Percentiles rank a stretch among this genome's conserved stretches.
Conservation (phyloP, 1,140 invertebrate species). For the Vanessa atalanta region DNA sequence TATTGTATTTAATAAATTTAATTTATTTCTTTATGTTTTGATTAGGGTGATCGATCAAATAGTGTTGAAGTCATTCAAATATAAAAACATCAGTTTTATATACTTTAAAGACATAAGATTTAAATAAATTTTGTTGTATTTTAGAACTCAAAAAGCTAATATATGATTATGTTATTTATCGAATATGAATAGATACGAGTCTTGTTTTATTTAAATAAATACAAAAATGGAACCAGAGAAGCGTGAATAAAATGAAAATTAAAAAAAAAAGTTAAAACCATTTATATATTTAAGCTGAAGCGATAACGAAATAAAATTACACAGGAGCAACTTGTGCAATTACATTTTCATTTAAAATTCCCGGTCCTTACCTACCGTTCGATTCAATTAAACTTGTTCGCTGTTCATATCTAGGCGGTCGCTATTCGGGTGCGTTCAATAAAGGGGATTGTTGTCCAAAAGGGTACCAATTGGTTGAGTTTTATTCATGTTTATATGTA, state of each 20-base stretch:
- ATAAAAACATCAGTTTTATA: too few relatives aligned
- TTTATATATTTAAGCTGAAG: conserved; percentile 32
- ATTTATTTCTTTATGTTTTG: too few relatives aligned
- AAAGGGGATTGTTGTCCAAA: conserved; percentile 54
- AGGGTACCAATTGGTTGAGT: conserved; percentile 71
- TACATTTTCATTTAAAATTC: conserved; percentile 66
- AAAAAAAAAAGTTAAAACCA: conserved; percentile 14
- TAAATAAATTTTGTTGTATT: too few relatives aligned
- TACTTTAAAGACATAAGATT: too few relatives aligned
- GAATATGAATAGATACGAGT: too few relatives aligned
- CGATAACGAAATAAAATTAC: conserved; percentile 41
- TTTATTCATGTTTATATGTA: conserved; percentile 70
- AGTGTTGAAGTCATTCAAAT: too few relatives aligned
- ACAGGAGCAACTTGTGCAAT: conserved; percentile 46
- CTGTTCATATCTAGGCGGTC: conserved; percentile 54
- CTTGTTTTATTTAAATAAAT: too few relatives aligned
- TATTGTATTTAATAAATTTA: too few relatives aligned
- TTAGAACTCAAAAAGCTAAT: too few relatives aligned
- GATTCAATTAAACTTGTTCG: conserved; percentile 71
- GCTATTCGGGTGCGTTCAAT: conserved; percentile 52
- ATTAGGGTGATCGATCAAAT: too few relatives aligned
- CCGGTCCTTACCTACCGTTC: conserved; percentile 52
- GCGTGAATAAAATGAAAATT: not conserved
- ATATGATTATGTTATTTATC: too few relatives aligned
- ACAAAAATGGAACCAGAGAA: too few relatives aligned